These are phyloP conservation scores for Euzophera pinguis DNA, from an alignment of 2,888 invertebrate species.

Conservation along the genomic window DNA sequence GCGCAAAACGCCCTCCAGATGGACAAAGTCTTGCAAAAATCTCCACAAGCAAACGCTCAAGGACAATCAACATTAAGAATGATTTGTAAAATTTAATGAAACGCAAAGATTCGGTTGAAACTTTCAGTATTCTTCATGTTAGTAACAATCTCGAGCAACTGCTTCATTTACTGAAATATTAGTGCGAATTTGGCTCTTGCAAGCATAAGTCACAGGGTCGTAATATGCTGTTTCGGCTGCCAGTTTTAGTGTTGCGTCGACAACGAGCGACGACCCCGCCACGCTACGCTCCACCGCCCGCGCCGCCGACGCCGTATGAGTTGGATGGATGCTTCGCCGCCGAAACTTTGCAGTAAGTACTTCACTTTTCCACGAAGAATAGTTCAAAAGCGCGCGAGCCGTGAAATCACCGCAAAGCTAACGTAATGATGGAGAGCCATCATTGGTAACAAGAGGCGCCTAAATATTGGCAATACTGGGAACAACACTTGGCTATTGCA, in stretches of 20 bases:
- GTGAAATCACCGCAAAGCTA: constrained; percentile 74
- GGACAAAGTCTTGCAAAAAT: constrained; percentile 43
- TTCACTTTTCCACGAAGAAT: constrained; percentile 75
- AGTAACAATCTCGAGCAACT: neutral
- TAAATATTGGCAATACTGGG: neutral
- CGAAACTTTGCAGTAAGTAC: constrained; percentile 70
- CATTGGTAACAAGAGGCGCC: constrained; percentile 14
- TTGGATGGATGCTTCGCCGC: constrained; percentile 34
- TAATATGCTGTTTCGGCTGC: constrained; percentile 19
- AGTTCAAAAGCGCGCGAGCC: constrained; percentile 60
- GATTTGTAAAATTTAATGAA: neutral
- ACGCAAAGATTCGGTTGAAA: neutral
- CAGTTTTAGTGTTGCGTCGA: constrained; percentile 31
- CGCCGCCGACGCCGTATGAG: constrained; percentile 28
- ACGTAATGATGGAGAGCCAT: constrained; percentile 51
- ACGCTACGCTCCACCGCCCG: constrained; percentile 56
- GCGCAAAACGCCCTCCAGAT: constrained; percentile 67
- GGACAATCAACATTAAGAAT: neutral
- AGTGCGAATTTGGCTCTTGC: constrained; percentile 12
- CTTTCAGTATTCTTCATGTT: neutral
- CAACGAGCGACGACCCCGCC: constrained; percentile 62
- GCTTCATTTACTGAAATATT: neutral
- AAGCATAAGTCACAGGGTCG: constrained; percentile 11
- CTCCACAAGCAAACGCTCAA: constrained; percentile 40
- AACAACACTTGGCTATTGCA: neutral